Conservation (phyloP, 2,113 vertebrate species). For the Lycaon pictus region DNA sequence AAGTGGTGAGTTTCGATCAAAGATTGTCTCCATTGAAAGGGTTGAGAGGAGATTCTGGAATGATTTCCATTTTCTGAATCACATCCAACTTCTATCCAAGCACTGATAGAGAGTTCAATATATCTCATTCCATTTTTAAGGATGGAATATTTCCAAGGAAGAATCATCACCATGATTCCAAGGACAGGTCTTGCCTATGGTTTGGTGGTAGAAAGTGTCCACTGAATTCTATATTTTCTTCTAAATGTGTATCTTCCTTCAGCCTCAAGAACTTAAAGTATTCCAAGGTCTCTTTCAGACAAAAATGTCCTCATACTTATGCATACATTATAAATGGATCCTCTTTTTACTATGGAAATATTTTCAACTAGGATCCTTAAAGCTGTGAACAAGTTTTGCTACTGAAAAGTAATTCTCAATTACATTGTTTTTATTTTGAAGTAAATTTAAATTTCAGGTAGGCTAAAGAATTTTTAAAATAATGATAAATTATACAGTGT, state of each 20-base stretch:
- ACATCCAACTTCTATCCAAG: constrained; percentile 20
- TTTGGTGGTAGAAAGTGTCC: constrained; percentile 50
- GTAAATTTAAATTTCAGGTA: not conserved
- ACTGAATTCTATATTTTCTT: not conserved
- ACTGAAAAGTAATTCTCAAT: not conserved
- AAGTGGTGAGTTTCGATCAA: constrained; percentile 69
- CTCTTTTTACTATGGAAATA: not conserved
- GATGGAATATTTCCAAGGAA: constrained; percentile 10
- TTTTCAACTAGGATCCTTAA: not conserved
- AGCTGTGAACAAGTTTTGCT: not conserved
- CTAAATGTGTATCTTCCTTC: not conserved
- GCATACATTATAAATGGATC: not conserved
- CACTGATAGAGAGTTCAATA: constrained; percentile 21
- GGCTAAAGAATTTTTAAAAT: not conserved
- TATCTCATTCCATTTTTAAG: not conserved
- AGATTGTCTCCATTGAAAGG: constrained; percentile 56
- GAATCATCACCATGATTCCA: constrained; percentile 16
- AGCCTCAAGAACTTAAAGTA: not conserved
- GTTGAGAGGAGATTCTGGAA: constrained; percentile 44
- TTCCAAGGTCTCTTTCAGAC: constrained; percentile 27
- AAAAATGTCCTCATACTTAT: not conserved
- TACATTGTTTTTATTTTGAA: not conserved
- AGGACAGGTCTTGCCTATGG: not conserved
- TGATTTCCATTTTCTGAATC: constrained; percentile 42
- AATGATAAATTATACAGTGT: not conserved